Conservation (phyloP, 2,113 vertebrate genomes). For the Rafetus swinhoei region DNA sequence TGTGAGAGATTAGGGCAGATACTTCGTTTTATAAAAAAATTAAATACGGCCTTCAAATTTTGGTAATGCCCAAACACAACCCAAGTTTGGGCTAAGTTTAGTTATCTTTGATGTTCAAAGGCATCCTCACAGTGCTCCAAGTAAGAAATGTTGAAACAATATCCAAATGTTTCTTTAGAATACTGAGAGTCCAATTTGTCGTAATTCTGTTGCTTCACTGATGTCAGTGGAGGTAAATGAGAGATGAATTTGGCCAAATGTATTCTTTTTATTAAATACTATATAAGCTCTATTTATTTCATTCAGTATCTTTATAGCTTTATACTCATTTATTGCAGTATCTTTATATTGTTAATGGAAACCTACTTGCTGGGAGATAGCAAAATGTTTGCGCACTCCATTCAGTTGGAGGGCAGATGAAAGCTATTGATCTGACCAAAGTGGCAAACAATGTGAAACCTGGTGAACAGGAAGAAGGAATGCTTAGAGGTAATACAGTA, state of each 20-base stretch:
- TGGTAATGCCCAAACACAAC: rapidly evolving
- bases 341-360: background rate
- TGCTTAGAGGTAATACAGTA: background rate
- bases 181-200: background rate
- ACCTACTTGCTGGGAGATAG: background rate
- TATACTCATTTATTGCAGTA: background rate
- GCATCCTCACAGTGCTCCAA: background rate
- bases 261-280: background rate
- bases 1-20: background rate
- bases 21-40: rapidly evolving
- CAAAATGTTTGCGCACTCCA: background rate
- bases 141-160: background rate
- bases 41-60: background rate
- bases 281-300: background rate
- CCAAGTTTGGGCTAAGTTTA: background rate
- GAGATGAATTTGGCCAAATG: background rate
- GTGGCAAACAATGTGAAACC: background rate
- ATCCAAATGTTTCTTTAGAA: background rate
- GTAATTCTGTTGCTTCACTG: background rate
- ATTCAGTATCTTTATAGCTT: background rate
- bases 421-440: background rate
- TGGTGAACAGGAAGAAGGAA: background rate
- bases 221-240: background rate
- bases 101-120: background rate
- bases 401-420: background rate